These are phyloP conservation scores for Bellardia pandia DNA, from an alignment of 2,888 invertebrate genomes.

Conservation along the genomic window DNA sequence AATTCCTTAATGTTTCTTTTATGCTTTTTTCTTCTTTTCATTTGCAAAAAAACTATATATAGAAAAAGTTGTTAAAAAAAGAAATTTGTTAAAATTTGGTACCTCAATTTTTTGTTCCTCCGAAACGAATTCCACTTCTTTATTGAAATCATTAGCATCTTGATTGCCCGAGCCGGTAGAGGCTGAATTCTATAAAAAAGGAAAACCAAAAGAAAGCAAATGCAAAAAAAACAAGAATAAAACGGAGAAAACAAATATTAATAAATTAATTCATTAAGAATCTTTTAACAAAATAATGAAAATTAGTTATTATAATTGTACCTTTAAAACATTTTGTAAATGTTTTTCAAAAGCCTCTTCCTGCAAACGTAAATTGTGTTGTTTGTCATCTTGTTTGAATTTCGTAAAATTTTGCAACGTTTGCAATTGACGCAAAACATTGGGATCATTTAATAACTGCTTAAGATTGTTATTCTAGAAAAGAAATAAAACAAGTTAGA, in stretches of 20 bases:
- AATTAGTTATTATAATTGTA: constrained; percentile 78
- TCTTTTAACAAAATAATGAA: neutral
- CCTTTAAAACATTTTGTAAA: constrained; percentile 89
- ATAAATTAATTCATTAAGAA: neutral
- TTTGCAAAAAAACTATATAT: neutral
- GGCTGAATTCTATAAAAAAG: constrained; percentile 66
- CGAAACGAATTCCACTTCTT: constrained; percentile 88
- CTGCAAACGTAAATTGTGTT: constrained; percentile 89
- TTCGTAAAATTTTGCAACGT: constrained; percentile 87
- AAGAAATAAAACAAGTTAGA: constrained; percentile 36
- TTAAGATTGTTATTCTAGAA: constrained; percentile 84
- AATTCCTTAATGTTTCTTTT: neutral
- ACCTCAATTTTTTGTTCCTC: constrained; percentile 86
- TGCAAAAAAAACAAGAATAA: constrained; percentile 27
- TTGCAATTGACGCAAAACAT: constrained; percentile 95
- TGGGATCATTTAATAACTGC: constrained; percentile 90
- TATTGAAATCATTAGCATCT: constrained; percentile 84
- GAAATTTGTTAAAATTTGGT: constrained; percentile 64
- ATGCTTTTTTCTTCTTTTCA: constrained; percentile 29
- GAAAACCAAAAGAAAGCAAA: constrained; percentile 7
- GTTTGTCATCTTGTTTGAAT: constrained; percentile 87
- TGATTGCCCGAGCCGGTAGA: constrained; percentile 81
- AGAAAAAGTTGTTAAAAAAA: constrained; percentile 28
- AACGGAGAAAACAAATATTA: constrained; percentile 37
- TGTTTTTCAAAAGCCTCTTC: constrained; percentile 91